Evolutionary conservation across 2,888 invertebrate species (phyloP).

Genomic region (Graphium colonna): DNA sequence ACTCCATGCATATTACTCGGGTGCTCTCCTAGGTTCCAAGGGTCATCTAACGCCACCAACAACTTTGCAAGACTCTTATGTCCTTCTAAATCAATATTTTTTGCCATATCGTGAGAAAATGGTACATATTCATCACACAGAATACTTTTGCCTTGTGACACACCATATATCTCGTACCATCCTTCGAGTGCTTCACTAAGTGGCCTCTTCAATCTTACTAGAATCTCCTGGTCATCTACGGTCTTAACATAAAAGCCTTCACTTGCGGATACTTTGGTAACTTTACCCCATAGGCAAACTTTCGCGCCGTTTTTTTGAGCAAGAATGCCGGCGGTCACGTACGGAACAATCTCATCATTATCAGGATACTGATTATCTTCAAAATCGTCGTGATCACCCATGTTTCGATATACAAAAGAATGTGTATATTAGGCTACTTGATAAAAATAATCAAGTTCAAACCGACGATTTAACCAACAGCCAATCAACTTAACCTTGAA

Average conservation of each 20-base stretch:
- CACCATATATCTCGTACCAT: slow-evolving; percentile 72
- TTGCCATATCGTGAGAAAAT: slow-evolving; percentile 58
- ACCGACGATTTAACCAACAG: neutral
- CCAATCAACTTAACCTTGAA: neutral
- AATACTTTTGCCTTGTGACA: slow-evolving; percentile 66
- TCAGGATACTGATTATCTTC: slow-evolving; percentile 73
- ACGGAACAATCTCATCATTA: slow-evolving; percentile 70
- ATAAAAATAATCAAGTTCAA: neutral
- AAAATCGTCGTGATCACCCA: slow-evolving; percentile 69
- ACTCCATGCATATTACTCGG: slow-evolving; percentile 46
- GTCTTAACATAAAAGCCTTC: slow-evolving; percentile 71
- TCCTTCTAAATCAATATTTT: slow-evolving; percentile 65
- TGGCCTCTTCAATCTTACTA: slow-evolving; percentile 58
- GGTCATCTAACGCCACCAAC: slow-evolving; percentile 65
- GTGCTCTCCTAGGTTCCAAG: slow-evolving; percentile 70
- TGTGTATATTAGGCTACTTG: neutral
- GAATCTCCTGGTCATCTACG: slow-evolving; percentile 70
- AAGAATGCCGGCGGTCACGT: slow-evolving; percentile 68
- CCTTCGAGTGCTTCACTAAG: slow-evolving; percentile 66
- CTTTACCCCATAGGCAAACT: slow-evolving; percentile 70
- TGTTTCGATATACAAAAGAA: slow-evolving; percentile 25
- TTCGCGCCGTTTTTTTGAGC: slow-evolving; percentile 69
- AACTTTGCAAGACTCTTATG: slow-evolving; percentile 64
- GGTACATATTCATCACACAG: slow-evolving; percentile 69
- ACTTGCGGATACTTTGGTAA: slow-evolving; percentile 64